phyloP scores from a whole-genome alignment of 2,888 invertebrate genomes.

The Zaprionus lineosus region DNA sequence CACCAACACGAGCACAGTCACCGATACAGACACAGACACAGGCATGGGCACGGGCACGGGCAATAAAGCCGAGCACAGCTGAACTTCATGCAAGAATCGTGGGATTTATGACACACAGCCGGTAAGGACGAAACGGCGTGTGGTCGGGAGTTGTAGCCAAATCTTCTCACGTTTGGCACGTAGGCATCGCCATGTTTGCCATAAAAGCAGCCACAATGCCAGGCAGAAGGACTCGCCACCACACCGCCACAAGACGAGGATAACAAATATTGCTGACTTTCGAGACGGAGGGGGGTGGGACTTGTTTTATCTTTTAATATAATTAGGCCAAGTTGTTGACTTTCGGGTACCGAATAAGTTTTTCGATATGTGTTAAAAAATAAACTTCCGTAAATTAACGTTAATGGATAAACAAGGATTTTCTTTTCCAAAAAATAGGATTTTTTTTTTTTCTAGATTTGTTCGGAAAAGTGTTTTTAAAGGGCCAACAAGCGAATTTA shows the following conservation, averaged over 20 bases:
- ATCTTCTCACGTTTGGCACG: conserved; percentile 44
- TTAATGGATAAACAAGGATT: neutral
- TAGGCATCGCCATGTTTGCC: conserved; percentile 32
- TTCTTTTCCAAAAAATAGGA: neutral
- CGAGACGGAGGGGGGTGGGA: conserved; percentile 32
- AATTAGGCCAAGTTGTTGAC: conserved; percentile 44
- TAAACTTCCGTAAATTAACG: neutral
- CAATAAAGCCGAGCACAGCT: conserved; percentile 70
- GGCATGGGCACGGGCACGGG: conserved; percentile 31
- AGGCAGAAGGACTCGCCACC: neutral
- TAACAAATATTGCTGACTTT: conserved; percentile 46
- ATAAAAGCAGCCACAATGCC: conserved; percentile 40
- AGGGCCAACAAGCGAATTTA: conserved; percentile 20
- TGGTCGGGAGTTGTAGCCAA: conserved; percentile 6
- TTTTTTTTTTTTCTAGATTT: too few relatives aligned
- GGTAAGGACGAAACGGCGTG: conserved; percentile 3
- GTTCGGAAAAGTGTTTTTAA: neutral
- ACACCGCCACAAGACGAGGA: neutral
- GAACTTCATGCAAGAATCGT: conserved; percentile 75
- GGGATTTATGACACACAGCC: conserved; percentile 72
- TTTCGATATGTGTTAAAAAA: neutral
- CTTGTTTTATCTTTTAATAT: conserved; percentile 23
- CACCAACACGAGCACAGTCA: conserved; percentile 19
- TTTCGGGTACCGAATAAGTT: neutral
- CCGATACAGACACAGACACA: conserved; percentile 11